phyloP scores from a whole-genome alignment of 2,888 invertebrate genomes.

The Anthrax anthrax region DNA sequence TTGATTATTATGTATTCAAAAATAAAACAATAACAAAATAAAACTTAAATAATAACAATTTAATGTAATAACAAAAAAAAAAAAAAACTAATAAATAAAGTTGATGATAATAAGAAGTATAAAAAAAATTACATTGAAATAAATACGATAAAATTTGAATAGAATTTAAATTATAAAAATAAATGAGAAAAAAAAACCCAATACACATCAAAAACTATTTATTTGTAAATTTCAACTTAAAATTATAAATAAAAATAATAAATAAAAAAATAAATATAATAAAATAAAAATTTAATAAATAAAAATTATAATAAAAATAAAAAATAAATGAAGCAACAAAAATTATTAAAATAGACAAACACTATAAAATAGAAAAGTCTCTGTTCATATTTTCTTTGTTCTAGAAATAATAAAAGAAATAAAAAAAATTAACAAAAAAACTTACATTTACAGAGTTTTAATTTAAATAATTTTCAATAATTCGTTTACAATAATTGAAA shows the following conservation, averaged over 20 bases:
- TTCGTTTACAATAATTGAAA: too few relatives aligned
- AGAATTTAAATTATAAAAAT: background rate
- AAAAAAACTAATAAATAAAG: background rate
- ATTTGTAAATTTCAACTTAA: background rate
- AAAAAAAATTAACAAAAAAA: conserved; percentile 5
- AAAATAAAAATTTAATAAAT: background rate
- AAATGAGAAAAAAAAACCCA: background rate
- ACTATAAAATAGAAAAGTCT: conserved; percentile 3
- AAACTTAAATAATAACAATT: background rate
- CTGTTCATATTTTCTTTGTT: conserved; percentile 10
- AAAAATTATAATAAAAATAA: background rate
- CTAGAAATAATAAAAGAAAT: conserved; percentile 6
- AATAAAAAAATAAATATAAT: too few relatives aligned
- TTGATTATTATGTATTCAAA: background rate
- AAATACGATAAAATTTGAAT: conserved; percentile 5
- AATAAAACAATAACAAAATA: background rate
- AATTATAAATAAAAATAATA: background rate
- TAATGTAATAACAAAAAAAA: background rate
- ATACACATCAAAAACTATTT: background rate
- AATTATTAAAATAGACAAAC: background rate
- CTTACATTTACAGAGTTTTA: background rate
- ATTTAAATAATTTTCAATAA: too few relatives aligned
- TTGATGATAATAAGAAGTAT: background rate
- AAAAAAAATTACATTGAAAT: conserved; percentile 3
- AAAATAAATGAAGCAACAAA: background rate